phyloP scores from a whole-genome alignment of 2,113 vertebrate species.

The Egretta garzetta region DNA sequence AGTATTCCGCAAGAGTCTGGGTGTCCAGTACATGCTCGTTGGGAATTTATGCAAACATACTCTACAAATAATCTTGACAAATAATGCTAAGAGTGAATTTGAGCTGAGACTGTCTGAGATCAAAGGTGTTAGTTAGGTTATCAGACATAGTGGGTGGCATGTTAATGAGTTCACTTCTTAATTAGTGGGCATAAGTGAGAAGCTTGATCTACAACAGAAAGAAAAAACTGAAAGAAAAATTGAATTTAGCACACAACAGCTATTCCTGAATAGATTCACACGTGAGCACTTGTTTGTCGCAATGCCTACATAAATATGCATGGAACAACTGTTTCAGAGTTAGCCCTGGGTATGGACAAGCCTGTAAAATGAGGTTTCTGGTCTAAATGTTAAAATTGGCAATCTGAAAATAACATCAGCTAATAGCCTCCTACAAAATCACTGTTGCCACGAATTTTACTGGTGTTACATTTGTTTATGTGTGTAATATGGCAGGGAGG shows the following conservation, averaged over 20 bases:
- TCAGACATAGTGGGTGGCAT: slow-evolving; percentile 54
- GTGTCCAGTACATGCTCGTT: not conserved
- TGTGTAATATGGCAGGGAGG: not conserved
- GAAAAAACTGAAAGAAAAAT: slow-evolving; percentile 32
- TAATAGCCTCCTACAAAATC: not conserved
- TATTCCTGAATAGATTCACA: slow-evolving; percentile 1
- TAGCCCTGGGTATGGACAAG: not conserved
- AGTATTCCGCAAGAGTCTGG: not conserved
- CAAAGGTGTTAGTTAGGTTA: slow-evolving; percentile 47
- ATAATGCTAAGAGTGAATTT: slow-evolving; percentile 12
- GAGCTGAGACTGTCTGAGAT: slow-evolving; percentile 42
- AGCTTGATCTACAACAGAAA: slow-evolving; percentile 40
- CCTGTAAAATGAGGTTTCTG: not conserved
- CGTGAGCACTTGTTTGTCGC: not conserved
- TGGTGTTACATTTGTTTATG: not conserved
- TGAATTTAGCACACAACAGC: slow-evolving; percentile 30
- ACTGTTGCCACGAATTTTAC: not conserved
- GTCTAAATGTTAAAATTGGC: not conserved
- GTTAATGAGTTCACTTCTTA: slow-evolving; percentile 42
- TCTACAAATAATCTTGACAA: slow-evolving; percentile 33
- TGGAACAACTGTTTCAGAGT: not conserved
- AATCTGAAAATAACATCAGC: not conserved
- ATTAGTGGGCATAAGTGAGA: slow-evolving; percentile 17
- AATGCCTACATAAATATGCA: slow-evolving; percentile 23
- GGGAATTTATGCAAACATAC: slow-evolving; percentile 38